Evolutionary conservation across 2,888 invertebrate species (phyloP).

Genomic region (Agrenia bidenticulata): DNA sequence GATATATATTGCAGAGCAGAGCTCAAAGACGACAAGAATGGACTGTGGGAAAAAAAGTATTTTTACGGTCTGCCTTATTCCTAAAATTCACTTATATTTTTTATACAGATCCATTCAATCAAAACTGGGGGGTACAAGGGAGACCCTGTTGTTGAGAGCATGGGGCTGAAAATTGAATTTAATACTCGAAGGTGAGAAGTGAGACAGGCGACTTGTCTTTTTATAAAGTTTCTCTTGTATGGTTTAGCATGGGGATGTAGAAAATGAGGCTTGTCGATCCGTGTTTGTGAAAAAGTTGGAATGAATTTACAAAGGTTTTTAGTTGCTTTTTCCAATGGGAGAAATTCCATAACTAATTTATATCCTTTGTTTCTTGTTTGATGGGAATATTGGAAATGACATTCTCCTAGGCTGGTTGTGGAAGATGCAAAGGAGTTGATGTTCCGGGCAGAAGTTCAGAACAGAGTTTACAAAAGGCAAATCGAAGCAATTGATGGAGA

Average conservation of each 20-base stretch:
- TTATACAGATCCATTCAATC: slow-evolving; percentile 57
- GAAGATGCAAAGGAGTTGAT: slow-evolving; percentile 74
- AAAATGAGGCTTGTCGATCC: too few species aligned
- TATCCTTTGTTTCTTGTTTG: not conserved
- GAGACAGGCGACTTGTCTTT: too few species aligned
- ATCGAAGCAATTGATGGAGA: slow-evolving; percentile 76
- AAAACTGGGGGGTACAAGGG: slow-evolving; percentile 55
- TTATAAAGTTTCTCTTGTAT: too few species aligned
- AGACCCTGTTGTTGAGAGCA: slow-evolving; percentile 82
- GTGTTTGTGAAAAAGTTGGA: too few species aligned
- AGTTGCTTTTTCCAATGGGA: too few species aligned
- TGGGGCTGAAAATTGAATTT: slow-evolving; percentile 83
- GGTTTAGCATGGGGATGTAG: too few species aligned
- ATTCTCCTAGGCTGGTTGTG: slow-evolving; percentile 65
- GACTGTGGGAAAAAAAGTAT: too few species aligned
- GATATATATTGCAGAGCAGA: too few species aligned
- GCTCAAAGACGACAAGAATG: too few species aligned
- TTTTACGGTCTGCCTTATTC: too few species aligned
- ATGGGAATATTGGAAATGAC: not conserved
- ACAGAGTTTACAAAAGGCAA: slow-evolving; percentile 81
- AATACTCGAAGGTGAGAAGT: slow-evolving; percentile 72
- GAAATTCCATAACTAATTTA: slow-evolving; percentile 1
- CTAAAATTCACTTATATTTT: not conserved
- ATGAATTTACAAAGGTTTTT: too few species aligned
- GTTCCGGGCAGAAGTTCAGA: slow-evolving; percentile 86